Evolutionary conservation across 2,113 vertebrate genomes (phyloP).

Genomic region (Xenopus laevis): DNA sequence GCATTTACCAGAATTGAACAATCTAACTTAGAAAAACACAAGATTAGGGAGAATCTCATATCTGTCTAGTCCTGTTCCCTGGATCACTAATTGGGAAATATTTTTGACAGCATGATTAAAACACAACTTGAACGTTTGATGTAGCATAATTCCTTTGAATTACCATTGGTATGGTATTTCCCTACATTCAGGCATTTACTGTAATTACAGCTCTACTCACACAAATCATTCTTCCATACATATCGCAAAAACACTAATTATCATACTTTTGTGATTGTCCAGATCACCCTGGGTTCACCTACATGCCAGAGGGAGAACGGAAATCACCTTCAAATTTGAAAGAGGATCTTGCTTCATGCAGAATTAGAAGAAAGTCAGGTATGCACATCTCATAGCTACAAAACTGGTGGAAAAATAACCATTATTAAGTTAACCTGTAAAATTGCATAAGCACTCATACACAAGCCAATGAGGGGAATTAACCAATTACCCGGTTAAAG

Average conservation of each 20-base stretch:
- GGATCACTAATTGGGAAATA: not conserved
- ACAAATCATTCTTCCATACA: not conserved
- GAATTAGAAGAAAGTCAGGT: constrained; percentile 90
- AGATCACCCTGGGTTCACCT: constrained; percentile 93
- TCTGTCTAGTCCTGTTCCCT: not conserved
- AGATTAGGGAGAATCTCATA: too few species aligned
- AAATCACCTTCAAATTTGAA: constrained; percentile 67
- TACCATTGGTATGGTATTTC: not conserved
- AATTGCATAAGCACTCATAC: too few species aligned
- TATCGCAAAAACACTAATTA: not conserved
- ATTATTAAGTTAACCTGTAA: not conserved
- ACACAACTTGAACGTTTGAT: not conserved
- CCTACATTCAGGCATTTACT: not conserved
- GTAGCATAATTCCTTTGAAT: not conserved
- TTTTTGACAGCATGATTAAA: not conserved
- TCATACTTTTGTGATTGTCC: constrained; percentile 25
- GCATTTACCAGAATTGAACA: too few species aligned
- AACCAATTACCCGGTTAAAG: too few species aligned
- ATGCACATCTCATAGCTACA: not conserved
- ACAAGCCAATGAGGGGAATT: too few species aligned
- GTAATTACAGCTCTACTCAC: not conserved
- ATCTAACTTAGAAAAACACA: too few species aligned
- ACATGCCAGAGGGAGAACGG: constrained; percentile 73
- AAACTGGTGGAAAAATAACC: not conserved
- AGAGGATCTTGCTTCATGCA: constrained; percentile 72